Conservation (phyloP, 2,113 vertebrate species). For the Paramisgurnus dabryanus region DNA sequence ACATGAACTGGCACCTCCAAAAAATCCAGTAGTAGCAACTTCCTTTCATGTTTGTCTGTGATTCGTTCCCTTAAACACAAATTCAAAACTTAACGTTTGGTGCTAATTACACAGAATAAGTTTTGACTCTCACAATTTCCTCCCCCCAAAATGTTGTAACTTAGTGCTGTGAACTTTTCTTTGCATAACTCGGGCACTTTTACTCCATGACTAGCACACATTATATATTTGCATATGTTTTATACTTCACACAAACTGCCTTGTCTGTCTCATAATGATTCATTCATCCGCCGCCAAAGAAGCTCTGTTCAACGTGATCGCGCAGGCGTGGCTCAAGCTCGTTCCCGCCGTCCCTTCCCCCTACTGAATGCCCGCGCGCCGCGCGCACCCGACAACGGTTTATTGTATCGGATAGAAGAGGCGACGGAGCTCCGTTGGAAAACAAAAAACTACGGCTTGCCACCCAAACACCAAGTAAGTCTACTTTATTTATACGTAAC, state of each 20-base stretch:
- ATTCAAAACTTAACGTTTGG: not conserved
- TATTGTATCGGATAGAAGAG: conserved; percentile 66
- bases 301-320: conserved; percentile 64
- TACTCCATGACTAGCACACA: not conserved
- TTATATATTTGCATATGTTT: not conserved
- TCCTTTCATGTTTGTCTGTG: too few species aligned
- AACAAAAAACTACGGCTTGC: conserved; percentile 43
- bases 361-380: conserved; percentile 56
- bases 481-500: conserved; percentile 38
- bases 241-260: conserved; percentile 8
- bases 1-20: not conserved
- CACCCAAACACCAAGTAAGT: conserved; percentile 68
- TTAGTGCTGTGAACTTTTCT: not conserved
- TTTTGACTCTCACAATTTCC: not conserved
- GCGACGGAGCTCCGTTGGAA: conserved; percentile 49
- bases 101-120: not conserved
- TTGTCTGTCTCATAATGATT: conserved; percentile 30
- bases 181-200: not conserved
- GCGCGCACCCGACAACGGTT: conserved; percentile 71
- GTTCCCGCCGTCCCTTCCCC: conserved; percentile 66
- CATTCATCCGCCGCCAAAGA: conserved; percentile 32
- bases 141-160: not conserved
- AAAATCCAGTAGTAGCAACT: too few species aligned
- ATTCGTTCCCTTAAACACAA: not conserved
- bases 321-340: conserved; percentile 77